A percentile compares a stretch with the other conserved stretches of the same genome.
phyloP scores from a whole-genome alignment of 1,140 invertebrate genomes.

The Diorhabda sublineata region DNA sequence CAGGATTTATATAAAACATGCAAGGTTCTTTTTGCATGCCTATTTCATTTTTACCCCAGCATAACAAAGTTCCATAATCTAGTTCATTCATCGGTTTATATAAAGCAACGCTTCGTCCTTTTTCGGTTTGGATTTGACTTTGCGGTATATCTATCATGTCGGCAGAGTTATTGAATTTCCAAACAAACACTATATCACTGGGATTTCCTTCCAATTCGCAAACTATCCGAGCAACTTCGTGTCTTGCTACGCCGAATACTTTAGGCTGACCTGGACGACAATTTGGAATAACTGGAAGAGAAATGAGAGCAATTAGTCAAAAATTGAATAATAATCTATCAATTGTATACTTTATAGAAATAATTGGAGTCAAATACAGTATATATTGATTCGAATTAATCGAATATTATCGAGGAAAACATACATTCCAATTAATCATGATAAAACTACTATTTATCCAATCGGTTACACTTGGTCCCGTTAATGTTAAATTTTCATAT shows the following conservation, averaged over 20 bases:
- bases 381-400: not conserved
- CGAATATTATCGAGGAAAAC: not conserved
- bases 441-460: no score
- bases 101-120: slow-evolving; percentile 57
- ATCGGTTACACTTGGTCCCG: no score
- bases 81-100: slow-evolving; percentile 68
- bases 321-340: not conserved
- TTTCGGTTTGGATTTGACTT: slow-evolving; percentile 56
- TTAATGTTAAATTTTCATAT: no score
- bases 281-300: slow-evolving; percentile 62
- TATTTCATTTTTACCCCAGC: slow-evolving; percentile 65
- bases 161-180: slow-evolving; percentile 75
- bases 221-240: slow-evolving; percentile 69
- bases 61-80: slow-evolving; percentile 68
- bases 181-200: slow-evolving; percentile 61
- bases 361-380: not conserved
- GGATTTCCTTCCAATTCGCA: slow-evolving; percentile 86
- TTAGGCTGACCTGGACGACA: slow-evolving; percentile 63
- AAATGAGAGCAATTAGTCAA: slow-evolving; percentile 6
- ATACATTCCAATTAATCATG: no score
- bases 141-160: slow-evolving; percentile 64
- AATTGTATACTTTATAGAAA: not conserved
- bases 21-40: slow-evolving; percentile 65
- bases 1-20: slow-evolving; percentile 67
- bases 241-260: slow-evolving; percentile 71